Conservation (phyloP, 2,888 invertebrate genomes). For the Scaptomyza caliginosa region DNA sequence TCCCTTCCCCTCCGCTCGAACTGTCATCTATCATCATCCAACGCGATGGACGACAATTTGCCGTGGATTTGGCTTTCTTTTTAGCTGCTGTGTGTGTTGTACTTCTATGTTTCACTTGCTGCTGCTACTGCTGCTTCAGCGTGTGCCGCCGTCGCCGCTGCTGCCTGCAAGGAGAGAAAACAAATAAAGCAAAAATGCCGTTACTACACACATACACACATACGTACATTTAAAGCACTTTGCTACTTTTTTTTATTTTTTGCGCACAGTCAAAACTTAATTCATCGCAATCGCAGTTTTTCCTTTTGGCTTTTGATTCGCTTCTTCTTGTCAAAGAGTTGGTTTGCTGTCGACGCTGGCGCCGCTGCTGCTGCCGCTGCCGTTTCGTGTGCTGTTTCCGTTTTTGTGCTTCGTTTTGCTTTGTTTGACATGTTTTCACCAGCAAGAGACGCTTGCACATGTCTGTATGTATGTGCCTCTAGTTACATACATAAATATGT, state of each 20-base stretch:
- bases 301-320: conserved; percentile 68
- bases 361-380: no score
- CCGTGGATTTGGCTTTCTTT: conserved; percentile 39
- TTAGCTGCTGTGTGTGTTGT: conserved; percentile 15
- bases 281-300: conserved; percentile 69
- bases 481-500: not conserved
- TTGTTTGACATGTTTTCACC: conserved; percentile 70
- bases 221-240: conserved; percentile 19
- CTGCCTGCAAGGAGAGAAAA: conserved; percentile 41
- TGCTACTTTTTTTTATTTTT: conserved; percentile 28
- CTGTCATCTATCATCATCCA: conserved; percentile 38
- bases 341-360: no score
- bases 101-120: conserved; percentile 26
- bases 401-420: conserved; percentile 60
- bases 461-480: conserved; percentile 14
- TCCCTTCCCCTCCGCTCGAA: not conserved
- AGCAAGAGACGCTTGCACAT: conserved; percentile 32
- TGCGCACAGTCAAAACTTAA: conserved; percentile 65
- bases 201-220: conserved; percentile 37
- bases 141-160: conserved; percentile 15
- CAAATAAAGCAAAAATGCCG: conserved; percentile 43
- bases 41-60: conserved; percentile 16
- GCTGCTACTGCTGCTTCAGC: conserved; percentile 1
- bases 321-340: conserved; percentile 29
- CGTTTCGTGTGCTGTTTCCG: conserved; percentile 55